Conservation (phyloP, 2,797 vertebrate species). For the Gymnodraco acuticeps region DNA sequence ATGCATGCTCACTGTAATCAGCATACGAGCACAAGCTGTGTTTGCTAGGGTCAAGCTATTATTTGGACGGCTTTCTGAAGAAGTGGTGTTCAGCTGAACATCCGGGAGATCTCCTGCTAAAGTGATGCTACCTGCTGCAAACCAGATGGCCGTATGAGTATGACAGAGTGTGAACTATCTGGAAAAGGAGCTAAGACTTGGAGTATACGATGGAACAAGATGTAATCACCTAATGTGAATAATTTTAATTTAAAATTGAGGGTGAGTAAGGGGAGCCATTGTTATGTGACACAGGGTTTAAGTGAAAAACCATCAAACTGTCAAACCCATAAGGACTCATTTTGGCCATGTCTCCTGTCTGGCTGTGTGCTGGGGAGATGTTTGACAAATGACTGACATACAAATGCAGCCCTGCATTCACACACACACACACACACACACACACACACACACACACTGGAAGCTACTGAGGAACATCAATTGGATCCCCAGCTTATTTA, state of each 20-base stretch:
- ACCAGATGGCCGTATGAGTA: constrained; percentile 44
- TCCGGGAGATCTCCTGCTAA: constrained; percentile 19
- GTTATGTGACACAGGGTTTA: constrained; percentile 48
- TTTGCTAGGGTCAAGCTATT: constrained; percentile 48
- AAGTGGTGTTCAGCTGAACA: constrained; percentile 62
- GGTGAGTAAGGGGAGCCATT: constrained; percentile 4
- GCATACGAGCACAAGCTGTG: constrained; percentile 25
- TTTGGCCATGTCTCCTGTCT: constrained; percentile 60
- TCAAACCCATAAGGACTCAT: constrained; percentile 76
- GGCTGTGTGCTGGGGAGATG: constrained; percentile 63
- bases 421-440: constrained; percentile 63
- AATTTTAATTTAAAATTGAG: neutral
- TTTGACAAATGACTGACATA: constrained; percentile 87
- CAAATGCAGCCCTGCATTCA: constrained; percentile 74
- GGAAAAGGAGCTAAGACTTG: constrained; percentile 5
- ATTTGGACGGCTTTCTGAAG: constrained; percentile 58
- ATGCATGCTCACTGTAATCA: constrained; percentile 74
- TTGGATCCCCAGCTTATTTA: no score
- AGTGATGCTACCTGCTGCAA: constrained; percentile 26
- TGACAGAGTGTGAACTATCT: constrained; percentile 10
- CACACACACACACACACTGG: constrained; percentile 60
- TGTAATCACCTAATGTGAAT: neutral
- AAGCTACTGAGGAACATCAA: no score
- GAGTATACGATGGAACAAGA: constrained; percentile 10
- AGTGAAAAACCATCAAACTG: constrained; percentile 78